Conservation (phyloP, 2,797 vertebrate genomes). For the Mergus octosetaceus region DNA sequence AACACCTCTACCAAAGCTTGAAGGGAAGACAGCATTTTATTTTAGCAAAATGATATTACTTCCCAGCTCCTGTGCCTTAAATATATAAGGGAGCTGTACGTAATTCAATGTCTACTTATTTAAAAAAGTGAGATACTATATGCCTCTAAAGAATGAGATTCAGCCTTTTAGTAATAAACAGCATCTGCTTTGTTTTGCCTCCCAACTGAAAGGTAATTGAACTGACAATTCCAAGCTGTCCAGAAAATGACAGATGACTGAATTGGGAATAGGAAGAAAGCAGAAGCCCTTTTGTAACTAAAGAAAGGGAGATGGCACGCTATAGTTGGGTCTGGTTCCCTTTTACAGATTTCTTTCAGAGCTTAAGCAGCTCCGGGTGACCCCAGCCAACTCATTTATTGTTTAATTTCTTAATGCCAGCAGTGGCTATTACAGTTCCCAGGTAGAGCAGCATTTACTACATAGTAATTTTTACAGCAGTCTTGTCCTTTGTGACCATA, state of each 20-base stretch:
- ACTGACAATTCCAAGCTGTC: conserved; percentile 45
- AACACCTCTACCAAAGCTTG: neutral
- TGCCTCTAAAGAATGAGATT: conserved; percentile 28
- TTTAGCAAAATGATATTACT: neutral
- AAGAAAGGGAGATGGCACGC: conserved; percentile 13
- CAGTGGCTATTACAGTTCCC: neutral
- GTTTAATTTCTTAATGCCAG: neutral
- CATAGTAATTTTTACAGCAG: neutral
- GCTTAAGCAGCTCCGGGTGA: neutral
- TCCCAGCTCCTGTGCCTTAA: neutral
- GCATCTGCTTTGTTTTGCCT: conserved; percentile 58
- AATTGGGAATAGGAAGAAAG: conserved; percentile 43
- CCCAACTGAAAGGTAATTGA: conserved; percentile 42
- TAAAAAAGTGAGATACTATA: neutral
- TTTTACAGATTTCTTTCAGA: conserved; percentile 18
- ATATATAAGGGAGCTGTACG: neutral
- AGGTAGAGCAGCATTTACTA: conserved; percentile 12
- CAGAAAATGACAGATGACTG: conserved; percentile 54
- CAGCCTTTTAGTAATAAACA: conserved; percentile 1
- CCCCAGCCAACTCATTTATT: neutral
- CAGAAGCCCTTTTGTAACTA: conserved; percentile 42
- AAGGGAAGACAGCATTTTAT: neutral
- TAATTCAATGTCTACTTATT: neutral
- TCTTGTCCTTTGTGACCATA: conserved; percentile 42
- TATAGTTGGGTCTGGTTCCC: neutral